These are phyloP conservation scores for Sericinus montela DNA, from an alignment of 2,888 invertebrate genomes.

Conservation along the genomic window DNA sequence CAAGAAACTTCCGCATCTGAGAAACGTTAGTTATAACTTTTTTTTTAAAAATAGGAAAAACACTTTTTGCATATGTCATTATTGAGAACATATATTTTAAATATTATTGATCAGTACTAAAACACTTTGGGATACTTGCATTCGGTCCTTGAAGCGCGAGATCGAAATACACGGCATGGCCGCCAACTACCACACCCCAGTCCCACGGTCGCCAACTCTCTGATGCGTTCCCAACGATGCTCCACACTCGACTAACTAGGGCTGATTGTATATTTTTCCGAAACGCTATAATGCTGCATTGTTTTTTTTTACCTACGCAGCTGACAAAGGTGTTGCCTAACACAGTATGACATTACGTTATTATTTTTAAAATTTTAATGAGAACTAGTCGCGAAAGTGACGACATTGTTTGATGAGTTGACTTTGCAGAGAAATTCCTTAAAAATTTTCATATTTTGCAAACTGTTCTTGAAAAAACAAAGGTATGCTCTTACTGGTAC, in stretches of 20 bases:
- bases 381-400: slow-evolving; percentile 15
- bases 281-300: slow-evolving; percentile 60
- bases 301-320: slow-evolving; percentile 44
- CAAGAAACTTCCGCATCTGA: too few species aligned
- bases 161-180: slow-evolving; percentile 68
- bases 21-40: too few species aligned
- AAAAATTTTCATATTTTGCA: too few species aligned
- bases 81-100: not conserved
- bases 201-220: slow-evolving; percentile 29
- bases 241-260: slow-evolving; percentile 58
- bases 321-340: slow-evolving; percentile 47
- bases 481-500: too few species aligned
- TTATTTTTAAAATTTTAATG: slow-evolving; percentile 29
- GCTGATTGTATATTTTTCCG: slow-evolving; percentile 50
- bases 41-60: too few species aligned
- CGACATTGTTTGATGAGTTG: not conserved
- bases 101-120: slow-evolving; percentile 3
- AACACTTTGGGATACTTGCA: slow-evolving; percentile 63
- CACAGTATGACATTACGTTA: slow-evolving; percentile 46
- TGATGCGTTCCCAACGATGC: slow-evolving; percentile 55
- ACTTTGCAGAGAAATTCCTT: too few species aligned
- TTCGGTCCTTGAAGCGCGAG: slow-evolving; percentile 54
- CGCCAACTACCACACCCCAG: slow-evolving; percentile 43
- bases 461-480: too few species aligned
- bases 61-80: not conserved